Evolutionary conservation across 2,797 vertebrate species (phyloP), one percentile per base, ranked within the genome.

Genomic region (Ara ararauna): DNA sequence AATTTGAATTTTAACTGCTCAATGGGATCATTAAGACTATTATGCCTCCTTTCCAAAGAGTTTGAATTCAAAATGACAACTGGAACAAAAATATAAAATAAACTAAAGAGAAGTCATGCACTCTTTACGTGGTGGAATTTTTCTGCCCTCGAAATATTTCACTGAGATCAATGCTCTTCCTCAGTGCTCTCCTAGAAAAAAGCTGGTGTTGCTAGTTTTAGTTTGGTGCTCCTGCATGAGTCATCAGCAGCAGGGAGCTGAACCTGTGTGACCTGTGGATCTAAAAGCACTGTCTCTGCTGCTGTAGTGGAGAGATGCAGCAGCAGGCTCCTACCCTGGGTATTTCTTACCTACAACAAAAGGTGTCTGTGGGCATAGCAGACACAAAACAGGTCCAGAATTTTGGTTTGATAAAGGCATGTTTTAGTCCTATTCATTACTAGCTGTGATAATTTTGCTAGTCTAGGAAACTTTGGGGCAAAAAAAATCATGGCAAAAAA

Each of bases 1-100:
- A 98, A 98, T 98, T 98, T 98, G 97, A 98, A 98, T 98, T 98
- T 98, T 98, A 98, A 98, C 97, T 97, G 96, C 97, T 98, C 98
- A 97, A 97, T 98, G 96, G 95, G 91, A 98, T 98, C 98, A 97
- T 98, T 98, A 98, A 98, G 97, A 97, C 98, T 97, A 98, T 98
- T 98, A 98, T 98, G 97, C 96, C 95, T 98, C 96, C 97, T 98
- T 98, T 98, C 95, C 94, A 96, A 98, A 97, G 97, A 98, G 90
- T 95, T 98, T 95, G 95, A 97, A 97, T 97, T 97, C 97, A 97
- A 97, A 97, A 95, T 97, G 97, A 97, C 97, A 98, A 97, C 95
- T 97, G 96, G 88, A 97, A 95, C 97, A 97, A 94, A 97, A 97
- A 96, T 95, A 93, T 94, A 95, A 95, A 96, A 96, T 97, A 96